phyloP scores from a whole-genome alignment of 92 coral and sea anemone genomes.

The Isaurus tuberculatus region DNA sequence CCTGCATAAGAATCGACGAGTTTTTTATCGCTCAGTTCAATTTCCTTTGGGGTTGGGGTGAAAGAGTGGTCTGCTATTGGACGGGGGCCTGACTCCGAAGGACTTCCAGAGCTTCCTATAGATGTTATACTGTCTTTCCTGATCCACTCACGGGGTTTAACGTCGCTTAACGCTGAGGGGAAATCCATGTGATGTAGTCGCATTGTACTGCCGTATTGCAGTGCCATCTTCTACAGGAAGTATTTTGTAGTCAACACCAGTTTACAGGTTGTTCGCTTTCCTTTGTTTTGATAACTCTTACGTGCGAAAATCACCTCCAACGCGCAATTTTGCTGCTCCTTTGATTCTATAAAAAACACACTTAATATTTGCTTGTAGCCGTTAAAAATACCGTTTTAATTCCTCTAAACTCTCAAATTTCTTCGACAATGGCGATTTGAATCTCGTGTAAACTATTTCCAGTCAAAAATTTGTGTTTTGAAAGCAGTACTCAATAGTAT shows the following conservation, averaged over 20 bases:
- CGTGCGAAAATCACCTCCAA: slow-evolving; percentile 42
- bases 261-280: slow-evolving; percentile 24
- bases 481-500: neutral
- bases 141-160: slow-evolving; percentile 28
- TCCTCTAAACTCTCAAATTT: neutral
- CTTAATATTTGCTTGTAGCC: neutral
- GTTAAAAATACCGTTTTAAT: neutral
- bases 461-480: neutral
- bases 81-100: slow-evolving; percentile 13
- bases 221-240: slow-evolving; percentile 64
- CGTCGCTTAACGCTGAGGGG: slow-evolving; percentile 33
- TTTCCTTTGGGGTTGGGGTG: slow-evolving; percentile 19
- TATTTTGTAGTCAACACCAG: neutral
- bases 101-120: slow-evolving; percentile 28
- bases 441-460: neutral
- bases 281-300: slow-evolving; percentile 39
- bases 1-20: neutral
- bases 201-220: slow-evolving; percentile 80
- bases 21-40: slow-evolving; percentile 33
- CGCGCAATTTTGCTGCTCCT: slow-evolving; percentile 43
- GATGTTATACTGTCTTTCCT: slow-evolving; percentile 33
- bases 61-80: slow-evolving; percentile 19
- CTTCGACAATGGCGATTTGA: slow-evolving; percentile 21
- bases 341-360: neutral
- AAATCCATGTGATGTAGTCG: slow-evolving; percentile 85